Evolutionary conservation across 2,113 vertebrate species (phyloP).

Genomic region (Anarhynchus alexandrinus): DNA sequence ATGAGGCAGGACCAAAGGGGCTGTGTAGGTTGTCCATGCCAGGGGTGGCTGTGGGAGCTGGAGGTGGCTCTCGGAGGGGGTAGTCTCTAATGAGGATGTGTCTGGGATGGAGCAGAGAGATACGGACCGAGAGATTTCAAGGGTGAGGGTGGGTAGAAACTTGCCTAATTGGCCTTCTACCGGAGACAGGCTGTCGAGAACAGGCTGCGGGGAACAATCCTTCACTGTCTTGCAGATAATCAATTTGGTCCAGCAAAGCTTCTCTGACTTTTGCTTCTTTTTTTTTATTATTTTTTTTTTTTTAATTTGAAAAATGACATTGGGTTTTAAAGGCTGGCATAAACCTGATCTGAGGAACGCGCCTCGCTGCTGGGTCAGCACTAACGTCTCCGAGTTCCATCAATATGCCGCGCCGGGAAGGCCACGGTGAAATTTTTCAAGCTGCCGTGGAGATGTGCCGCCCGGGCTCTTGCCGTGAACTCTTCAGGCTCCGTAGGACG

Average conservation of each 20-base stretch:
- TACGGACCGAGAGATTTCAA: rapidly evolving
- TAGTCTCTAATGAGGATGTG: not conserved
- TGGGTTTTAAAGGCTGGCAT: not conserved
- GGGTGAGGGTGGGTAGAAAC: not conserved
- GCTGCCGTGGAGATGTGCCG: not conserved
- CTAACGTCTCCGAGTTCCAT: not conserved
- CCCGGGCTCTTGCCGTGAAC: not conserved
- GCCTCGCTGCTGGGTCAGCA: not conserved
- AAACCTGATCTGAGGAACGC: not conserved
- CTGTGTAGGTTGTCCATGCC: not conserved
- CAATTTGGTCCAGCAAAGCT: not conserved
- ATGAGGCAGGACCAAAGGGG: not conserved
- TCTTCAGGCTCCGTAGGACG: not conserved
- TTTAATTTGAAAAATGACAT: not conserved
- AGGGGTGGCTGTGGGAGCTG: not conserved
- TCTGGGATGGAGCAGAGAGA: not conserved
- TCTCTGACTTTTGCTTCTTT: not conserved
- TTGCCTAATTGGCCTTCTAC: not conserved
- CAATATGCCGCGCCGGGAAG: rapidly evolving
- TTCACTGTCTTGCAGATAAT: not conserved
- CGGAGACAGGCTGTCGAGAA: not conserved
- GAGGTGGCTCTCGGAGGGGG: not conserved
- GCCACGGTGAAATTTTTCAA: not conserved
- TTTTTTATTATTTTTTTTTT: not conserved
- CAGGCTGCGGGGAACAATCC: not conserved